Percentiles rank a stretch among this genome's conserved stretches.
phyloP scores from a whole-genome alignment of 1,140 invertebrate species.

The Eriocheir sinensis region DNA sequence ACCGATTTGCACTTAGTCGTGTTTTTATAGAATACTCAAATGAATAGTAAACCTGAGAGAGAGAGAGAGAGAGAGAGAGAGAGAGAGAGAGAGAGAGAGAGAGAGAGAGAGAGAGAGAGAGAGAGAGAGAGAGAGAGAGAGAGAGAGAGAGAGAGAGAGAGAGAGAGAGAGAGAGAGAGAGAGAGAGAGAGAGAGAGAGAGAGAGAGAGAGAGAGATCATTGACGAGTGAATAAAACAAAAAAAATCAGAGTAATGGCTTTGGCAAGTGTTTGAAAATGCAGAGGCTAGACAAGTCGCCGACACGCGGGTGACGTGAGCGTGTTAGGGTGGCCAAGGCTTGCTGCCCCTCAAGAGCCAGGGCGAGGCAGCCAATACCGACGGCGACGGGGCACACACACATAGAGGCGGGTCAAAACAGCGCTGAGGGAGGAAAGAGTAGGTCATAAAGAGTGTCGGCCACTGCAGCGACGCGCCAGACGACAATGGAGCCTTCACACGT shows the following conservation, averaged over 20 bases:
- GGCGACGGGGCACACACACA: not conserved
- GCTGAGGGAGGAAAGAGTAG: not conserved
- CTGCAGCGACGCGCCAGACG: not conserved
- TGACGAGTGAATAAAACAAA: too few species aligned
- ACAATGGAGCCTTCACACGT: constrained; percentile 37
- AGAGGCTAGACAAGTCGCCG: not conserved
- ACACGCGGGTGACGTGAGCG: not conserved
- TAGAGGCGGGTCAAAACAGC: not conserved
- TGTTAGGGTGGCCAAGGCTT: not conserved
- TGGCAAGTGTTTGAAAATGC: too few species aligned
- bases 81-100: constrained; percentile 47
- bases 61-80: constrained; percentile 48
- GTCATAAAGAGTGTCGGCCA: not conserved
- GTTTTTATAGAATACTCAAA: too few species aligned
- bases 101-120: constrained; percentile 62
- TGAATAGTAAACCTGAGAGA: not conserved
- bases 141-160: constrained; percentile 41
- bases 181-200: constrained; percentile 41
- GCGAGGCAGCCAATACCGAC: not conserved
- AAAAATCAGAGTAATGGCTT: too few species aligned
- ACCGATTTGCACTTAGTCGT: too few species aligned
- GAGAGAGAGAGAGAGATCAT: constrained; percentile 39
- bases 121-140: constrained; percentile 44
- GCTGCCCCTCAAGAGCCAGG: not conserved
- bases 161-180: constrained; percentile 55